Evolutionary conservation across 2,888 invertebrate species (phyloP).

Genomic region (Brenthis hecate): DNA sequence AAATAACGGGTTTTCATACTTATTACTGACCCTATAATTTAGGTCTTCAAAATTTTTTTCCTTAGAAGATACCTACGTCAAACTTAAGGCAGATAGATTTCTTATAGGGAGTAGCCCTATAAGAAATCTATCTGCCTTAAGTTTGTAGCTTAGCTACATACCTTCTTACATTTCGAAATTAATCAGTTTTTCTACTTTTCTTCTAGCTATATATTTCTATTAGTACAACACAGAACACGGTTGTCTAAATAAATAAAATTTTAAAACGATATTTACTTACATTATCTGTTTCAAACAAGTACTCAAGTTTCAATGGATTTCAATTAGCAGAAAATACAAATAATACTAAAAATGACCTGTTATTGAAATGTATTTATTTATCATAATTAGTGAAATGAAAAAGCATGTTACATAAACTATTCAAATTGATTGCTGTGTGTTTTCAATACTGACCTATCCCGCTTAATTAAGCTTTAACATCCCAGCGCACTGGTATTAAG

Average conservation of each 20-base stretch:
- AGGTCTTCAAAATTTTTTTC: no score
- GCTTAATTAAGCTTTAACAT: slow-evolving; percentile 9
- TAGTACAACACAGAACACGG: background rate
- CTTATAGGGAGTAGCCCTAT: no score
- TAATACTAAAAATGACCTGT: slow-evolving; percentile 14
- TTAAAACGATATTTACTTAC: background rate
- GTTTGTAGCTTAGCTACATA: no score
- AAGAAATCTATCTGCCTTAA: no score
- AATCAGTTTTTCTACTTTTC: no score
- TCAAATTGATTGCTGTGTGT: slow-evolving; percentile 1
- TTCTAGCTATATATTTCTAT: no score
- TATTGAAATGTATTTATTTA: slow-evolving; percentile 24
- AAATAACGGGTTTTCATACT: no score
- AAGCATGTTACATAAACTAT: slow-evolving; percentile 13
- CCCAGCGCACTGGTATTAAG: no score
- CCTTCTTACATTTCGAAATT: no score
- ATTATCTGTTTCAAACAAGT: slow-evolving; percentile 8
- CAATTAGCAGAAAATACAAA: slow-evolving; percentile 12
- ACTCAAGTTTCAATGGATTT: slow-evolving; percentile 9
- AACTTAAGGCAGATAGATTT: no score
- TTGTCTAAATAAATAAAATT: background rate
- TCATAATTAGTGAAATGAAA: slow-evolving; percentile 33
- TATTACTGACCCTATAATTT: no score
- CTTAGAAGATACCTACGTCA: no score
- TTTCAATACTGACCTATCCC: background rate